Conservation (phyloP, 2,888 invertebrate genomes). For the Xylota segnis region DNA sequence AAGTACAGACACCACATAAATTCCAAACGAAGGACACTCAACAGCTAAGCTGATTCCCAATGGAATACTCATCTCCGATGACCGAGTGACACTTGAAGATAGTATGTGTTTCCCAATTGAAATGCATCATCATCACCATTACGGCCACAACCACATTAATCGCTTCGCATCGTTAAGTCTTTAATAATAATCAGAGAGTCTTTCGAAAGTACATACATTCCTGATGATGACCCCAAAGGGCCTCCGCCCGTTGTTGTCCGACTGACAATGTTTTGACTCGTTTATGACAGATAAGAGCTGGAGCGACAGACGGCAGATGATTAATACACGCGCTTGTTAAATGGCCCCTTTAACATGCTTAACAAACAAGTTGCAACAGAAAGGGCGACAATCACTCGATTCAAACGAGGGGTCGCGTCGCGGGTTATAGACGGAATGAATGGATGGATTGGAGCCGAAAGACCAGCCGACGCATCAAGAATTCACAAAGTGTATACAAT, state of each 20-base stretch:
- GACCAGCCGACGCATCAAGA: slow-evolving; percentile 52
- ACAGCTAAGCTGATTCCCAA: background rate
- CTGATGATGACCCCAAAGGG: slow-evolving; percentile 70
- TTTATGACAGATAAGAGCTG: slow-evolving; percentile 72
- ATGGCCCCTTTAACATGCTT: slow-evolving; percentile 67
- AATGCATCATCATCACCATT: slow-evolving; percentile 53
- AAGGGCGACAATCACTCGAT: slow-evolving; percentile 42
- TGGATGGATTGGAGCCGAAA: slow-evolving; percentile 16
- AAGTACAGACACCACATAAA: background rate
- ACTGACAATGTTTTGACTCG: slow-evolving; percentile 69
- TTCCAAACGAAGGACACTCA: slow-evolving; percentile 21
- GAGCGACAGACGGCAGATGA: slow-evolving; percentile 37
- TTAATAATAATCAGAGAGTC: slow-evolving; percentile 25
- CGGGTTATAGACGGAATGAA: background rate
- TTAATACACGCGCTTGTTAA: slow-evolving; percentile 75
- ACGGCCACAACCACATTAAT: no score
- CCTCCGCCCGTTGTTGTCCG: slow-evolving; percentile 20
- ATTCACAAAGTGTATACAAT: slow-evolving; percentile 63
- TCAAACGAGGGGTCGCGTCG: slow-evolving; percentile 4
- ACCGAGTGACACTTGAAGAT: background rate
- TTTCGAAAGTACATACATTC: slow-evolving; percentile 69
- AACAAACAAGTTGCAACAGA: slow-evolving; percentile 55
- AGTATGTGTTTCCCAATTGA: slow-evolving; percentile 44
- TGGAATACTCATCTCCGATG: background rate
- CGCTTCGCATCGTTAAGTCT: slow-evolving; percentile 50